These are phyloP conservation scores for Calyptomena viridis DNA, from an alignment of 2,113 vertebrate species.

Conservation along the genomic window DNA sequence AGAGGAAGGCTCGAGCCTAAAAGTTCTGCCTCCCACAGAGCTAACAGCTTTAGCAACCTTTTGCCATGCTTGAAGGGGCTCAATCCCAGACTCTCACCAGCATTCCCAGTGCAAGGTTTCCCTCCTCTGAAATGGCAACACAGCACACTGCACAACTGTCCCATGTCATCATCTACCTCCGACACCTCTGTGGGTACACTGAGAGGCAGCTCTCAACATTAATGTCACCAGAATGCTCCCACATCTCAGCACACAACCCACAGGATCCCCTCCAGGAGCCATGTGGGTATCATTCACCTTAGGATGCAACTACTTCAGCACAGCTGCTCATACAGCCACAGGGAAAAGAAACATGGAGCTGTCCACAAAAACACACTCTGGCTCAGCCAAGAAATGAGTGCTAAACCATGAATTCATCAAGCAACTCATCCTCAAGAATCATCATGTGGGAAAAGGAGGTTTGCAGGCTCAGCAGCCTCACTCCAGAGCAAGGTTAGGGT, in stretches of 20 bases:
- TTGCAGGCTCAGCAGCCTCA: neutral
- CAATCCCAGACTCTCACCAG: rapidly evolving
- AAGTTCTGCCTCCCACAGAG: neutral
- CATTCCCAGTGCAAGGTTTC: rapidly evolving
- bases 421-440: neutral
- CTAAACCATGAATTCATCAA: neutral
- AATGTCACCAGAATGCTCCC: neutral
- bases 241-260: neutral
- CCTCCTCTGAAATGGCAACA: rapidly evolving
- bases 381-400: neutral
- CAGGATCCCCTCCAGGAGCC: neutral
- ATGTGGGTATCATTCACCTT: neutral
- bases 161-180: neutral
- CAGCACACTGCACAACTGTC: rapidly evolving
- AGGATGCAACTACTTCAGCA: neutral
- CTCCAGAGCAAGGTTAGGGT: neutral
- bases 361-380: neutral
- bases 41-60: neutral
- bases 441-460: neutral
- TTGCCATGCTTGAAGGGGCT: neutral
- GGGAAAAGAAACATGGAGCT: rapidly evolving
- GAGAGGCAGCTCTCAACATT: neutral
- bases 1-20: neutral
- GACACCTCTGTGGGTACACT: neutral
- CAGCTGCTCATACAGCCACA: neutral